phyloP scores from a whole-genome alignment of 2,888 invertebrate genomes.

The Epistrophella euchroma region DNA sequence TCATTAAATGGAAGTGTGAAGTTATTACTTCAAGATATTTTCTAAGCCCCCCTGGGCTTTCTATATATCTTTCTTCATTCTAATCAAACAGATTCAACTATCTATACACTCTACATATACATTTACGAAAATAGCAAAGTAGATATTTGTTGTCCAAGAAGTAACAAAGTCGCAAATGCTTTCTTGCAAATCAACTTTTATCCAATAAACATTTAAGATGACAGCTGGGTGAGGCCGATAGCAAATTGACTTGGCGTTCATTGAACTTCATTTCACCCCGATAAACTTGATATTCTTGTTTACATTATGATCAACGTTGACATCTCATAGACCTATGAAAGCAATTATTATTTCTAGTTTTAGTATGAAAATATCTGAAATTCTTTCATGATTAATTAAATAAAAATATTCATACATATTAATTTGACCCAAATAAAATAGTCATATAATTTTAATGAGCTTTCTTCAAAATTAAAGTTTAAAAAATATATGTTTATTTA shows the following conservation, averaged over 20 bases:
- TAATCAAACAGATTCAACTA: neutral
- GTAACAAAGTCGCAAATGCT: neutral
- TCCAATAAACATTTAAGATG: neutral
- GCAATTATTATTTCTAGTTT: neutral
- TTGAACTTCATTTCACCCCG: conserved; percentile 16
- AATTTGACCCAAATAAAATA: conserved; percentile 1
- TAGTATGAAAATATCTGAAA: neutral
- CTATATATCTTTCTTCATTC: neutral
- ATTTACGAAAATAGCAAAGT: neutral
- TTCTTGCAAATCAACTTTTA: neutral
- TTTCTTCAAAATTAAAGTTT: neutral
- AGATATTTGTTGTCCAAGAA: neutral
- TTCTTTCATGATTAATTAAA: neutral
- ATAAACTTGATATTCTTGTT: conserved; percentile 21
- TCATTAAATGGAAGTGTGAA: neutral
- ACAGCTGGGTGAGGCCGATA: neutral
- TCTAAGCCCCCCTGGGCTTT: neutral
- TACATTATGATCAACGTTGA: conserved; percentile 3
- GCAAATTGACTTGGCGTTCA: neutral
- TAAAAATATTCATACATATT: neutral
- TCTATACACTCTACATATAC: neutral
- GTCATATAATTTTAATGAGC: too few species aligned
- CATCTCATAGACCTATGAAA: conserved; percentile 7
- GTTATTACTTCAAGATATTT: neutral
- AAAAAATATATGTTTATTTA: conserved; percentile 9